phyloP scores from a whole-genome alignment of 1,140 invertebrate genomes.

The Rhizoglyphus robini region DNA sequence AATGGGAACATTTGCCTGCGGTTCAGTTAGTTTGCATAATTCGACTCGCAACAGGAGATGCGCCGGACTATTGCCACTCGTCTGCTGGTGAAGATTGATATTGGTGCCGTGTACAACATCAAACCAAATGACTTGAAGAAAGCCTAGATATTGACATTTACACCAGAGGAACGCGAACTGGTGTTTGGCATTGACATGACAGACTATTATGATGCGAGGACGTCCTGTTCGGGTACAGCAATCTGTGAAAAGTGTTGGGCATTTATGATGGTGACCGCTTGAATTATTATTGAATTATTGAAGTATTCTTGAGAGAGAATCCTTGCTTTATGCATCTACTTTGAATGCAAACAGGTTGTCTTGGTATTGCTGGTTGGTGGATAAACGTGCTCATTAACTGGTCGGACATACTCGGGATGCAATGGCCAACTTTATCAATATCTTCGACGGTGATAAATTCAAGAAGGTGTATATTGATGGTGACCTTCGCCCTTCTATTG shows the following conservation, averaged over 20 bases:
- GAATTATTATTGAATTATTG: conserved; percentile 70
- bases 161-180: conserved; percentile 64
- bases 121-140: conserved; percentile 15
- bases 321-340: conserved; percentile 96
- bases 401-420: conserved; percentile 46
- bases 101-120: conserved; percentile 74
- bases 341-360: too few relatives aligned
- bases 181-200: conserved; percentile 99
- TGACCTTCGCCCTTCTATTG: conserved; percentile 47
- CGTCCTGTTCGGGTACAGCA: conserved; percentile 60
- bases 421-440: conserved; percentile 72
- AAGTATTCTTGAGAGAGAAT: too few relatives aligned
- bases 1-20: conserved; percentile 84
- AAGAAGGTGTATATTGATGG: conserved; percentile 61
- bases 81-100: conserved; percentile 85
- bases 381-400: conserved; percentile 61
- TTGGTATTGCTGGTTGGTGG: conserved; percentile 98
- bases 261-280: conserved; percentile 84
- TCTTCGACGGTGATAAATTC: conserved; percentile 53
- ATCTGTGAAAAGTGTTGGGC: conserved; percentile 93
- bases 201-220: conserved; percentile 93
- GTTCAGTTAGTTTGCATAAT: conserved; percentile 70
- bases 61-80: conserved; percentile 60
- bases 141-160: conserved; percentile 29
- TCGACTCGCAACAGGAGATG: conserved; percentile 66